These are phyloP conservation scores for Andrena marginata DNA, from an alignment of 2,888 invertebrate species.

Conservation along the genomic window DNA sequence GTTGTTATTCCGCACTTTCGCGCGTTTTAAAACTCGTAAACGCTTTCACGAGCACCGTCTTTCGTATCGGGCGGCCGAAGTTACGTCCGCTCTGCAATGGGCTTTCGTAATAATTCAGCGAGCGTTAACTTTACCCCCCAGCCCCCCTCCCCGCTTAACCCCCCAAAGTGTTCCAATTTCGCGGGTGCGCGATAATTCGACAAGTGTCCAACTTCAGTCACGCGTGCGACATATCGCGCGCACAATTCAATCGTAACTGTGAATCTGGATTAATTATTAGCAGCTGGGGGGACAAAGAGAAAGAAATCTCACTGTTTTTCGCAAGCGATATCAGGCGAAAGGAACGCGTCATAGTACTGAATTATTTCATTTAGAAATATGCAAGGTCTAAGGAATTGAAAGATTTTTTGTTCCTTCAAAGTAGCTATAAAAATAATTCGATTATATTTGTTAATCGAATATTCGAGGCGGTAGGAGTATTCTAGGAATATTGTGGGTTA, in stretches of 20 bases:
- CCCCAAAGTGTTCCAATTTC: slow-evolving; percentile 1
- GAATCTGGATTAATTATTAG: background rate
- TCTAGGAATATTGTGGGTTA: no score
- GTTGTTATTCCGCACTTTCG: slow-evolving; percentile 51
- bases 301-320: no score
- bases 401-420: no score
- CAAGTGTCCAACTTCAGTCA: background rate
- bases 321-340: no score
- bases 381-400: no score
- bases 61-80: slow-evolving; percentile 4
- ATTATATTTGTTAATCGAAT: no score
- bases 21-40: slow-evolving; percentile 52
- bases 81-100: slow-evolving; percentile 26
- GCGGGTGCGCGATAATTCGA: slow-evolving; percentile 3
- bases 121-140: slow-evolving; percentile 9
- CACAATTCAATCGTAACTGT: background rate
- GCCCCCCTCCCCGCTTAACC: background rate
- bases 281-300: no score
- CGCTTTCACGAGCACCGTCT: slow-evolving; percentile 53
- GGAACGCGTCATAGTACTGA: no score
- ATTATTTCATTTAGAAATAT: no score
- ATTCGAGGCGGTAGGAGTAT: no score
- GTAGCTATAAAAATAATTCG: no score
- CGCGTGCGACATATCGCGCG: slow-evolving; percentile 9
- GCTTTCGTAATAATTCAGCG: slow-evolving; percentile 44